Base-by-base conservation (phyloP, 2,113 vertebrate species). In the Elachura formosa region DNA sequence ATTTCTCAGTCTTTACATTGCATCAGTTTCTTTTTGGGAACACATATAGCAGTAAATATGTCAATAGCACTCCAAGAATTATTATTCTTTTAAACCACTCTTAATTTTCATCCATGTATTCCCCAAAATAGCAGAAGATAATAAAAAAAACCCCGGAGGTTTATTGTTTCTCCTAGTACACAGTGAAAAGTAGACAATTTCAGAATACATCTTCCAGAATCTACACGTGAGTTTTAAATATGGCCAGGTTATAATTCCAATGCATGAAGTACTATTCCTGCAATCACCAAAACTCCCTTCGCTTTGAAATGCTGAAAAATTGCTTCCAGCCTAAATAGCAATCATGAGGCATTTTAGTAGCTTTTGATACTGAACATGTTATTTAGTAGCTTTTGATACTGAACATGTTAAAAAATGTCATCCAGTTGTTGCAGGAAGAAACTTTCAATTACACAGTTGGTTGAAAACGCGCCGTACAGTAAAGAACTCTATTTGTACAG, bases 371-470 rank as follows among this genome's bases (percentile, higher is more conserved):
- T 31, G 91, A 84, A 92, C 31, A 68, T 83, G 71, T 76, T 91
- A 96, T 96, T 77, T 72, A 94, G 66, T 29, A 68, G 45, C 40
- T 97, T 95, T 93, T 88, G 67, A 92, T 86, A 87, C 54, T 31
- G 91, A 84, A 92, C 31, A 68, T 83, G 71, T 76, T 91, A 96
- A 95, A 94, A 97, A 94, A 87, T 52, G 90, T 68, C 76, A 97
- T 94, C 62, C 79, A 96, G 95, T 56, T 97, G 76, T 83, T 95
- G 67, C 43, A 94, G 79, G 59, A 75, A 95, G 62, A 94, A 90
- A 78, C 90, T 97, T 93, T 95, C 89, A 97, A 79, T 97, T 97
- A 97, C 95, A 96, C 61, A 91, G 77, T 93, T 97, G 79, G 64
- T 62, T 97, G 89, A 94, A 93, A 96, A 96, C 59, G 86, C 1